Percentiles rank a stretch among this genome's conserved stretches.
These are phyloP conservation scores for Mustela nigripes DNA, from an alignment of 2,113 vertebrate genomes.

Conservation along the genomic window DNA sequence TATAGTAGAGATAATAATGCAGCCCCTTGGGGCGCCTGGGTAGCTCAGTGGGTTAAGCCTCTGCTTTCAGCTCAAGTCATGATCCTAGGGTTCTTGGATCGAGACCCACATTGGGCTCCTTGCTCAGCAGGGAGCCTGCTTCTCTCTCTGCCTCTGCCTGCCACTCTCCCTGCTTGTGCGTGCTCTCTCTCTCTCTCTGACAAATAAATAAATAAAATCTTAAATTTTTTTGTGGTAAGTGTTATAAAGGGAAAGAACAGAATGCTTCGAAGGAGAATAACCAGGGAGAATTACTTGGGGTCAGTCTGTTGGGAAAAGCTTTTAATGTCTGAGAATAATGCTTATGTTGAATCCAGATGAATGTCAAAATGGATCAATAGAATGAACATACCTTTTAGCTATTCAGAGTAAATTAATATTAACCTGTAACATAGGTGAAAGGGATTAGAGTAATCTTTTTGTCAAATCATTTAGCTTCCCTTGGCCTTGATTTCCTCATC, in stretches of 20 bases:
- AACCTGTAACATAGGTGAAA: neutral
- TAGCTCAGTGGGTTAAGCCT: too few relatives aligned
- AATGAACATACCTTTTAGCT: neutral
- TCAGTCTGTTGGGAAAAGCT: constrained; percentile 5
- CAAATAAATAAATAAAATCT: too few relatives aligned
- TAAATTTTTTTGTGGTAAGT: neutral
- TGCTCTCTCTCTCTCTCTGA: too few relatives aligned
- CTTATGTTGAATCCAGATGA: neutral
- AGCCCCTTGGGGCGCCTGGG: neutral
- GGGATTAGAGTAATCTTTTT: neutral
- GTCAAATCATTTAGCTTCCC: neutral
- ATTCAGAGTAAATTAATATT: constrained; percentile 33
- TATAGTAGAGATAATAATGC: neutral
- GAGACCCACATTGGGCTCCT: too few relatives aligned
- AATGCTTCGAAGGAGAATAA: neutral
- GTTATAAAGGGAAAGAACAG: neutral
- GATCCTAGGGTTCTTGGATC: too few relatives aligned
- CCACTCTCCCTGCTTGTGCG: too few relatives aligned
- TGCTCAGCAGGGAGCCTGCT: too few relatives aligned
- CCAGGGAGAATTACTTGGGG: neutral
- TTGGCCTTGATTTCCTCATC: constrained; percentile 13
- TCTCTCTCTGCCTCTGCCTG: too few relatives aligned
- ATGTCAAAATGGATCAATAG: constrained; percentile 9
- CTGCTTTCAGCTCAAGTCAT: too few relatives aligned
- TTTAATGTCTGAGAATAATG: neutral